A percentile compares a stretch with the other conserved stretches of the same genome.
phyloP scores from a whole-genome alignment of 2,888 invertebrate genomes.

The Cataglyphis albicans region DNA sequence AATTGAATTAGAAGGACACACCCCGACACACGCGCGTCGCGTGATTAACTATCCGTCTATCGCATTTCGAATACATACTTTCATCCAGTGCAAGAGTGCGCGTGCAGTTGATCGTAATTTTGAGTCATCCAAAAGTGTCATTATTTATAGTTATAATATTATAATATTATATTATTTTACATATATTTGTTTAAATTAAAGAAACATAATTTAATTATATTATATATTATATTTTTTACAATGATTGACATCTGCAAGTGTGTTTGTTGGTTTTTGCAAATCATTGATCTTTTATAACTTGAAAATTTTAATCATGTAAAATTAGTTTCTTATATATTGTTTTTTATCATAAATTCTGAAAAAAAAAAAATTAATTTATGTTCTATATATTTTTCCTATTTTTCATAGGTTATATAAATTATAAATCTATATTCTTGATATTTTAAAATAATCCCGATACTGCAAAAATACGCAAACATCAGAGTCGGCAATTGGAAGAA shows the following conservation, averaged over 20 bases:
- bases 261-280: conserved; percentile 8
- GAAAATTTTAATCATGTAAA: not conserved
- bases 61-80: conserved; percentile 15
- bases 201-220: not conserved
- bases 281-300: not conserved
- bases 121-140: not conserved
- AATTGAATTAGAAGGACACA: conserved; percentile 82
- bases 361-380: not conserved
- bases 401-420: not conserved
- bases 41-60: not conserved
- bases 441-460: not conserved
- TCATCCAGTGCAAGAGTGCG: conserved; percentile 12
- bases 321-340: not conserved
- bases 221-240: too few relatives aligned
- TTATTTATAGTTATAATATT: not conserved
- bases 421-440: not conserved
- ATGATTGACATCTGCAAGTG: conserved; percentile 2
- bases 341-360: not conserved
- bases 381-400: not conserved
- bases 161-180: not conserved
- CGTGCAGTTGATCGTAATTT: not conserved
- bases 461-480: conserved; percentile 19
- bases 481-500: conserved; percentile 16
- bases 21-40: conserved; percentile 67
- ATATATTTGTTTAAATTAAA: not conserved